Evolutionary conservation across 2,113 vertebrate genomes (phyloP).

Genomic region (Pluvianellus socialis): DNA sequence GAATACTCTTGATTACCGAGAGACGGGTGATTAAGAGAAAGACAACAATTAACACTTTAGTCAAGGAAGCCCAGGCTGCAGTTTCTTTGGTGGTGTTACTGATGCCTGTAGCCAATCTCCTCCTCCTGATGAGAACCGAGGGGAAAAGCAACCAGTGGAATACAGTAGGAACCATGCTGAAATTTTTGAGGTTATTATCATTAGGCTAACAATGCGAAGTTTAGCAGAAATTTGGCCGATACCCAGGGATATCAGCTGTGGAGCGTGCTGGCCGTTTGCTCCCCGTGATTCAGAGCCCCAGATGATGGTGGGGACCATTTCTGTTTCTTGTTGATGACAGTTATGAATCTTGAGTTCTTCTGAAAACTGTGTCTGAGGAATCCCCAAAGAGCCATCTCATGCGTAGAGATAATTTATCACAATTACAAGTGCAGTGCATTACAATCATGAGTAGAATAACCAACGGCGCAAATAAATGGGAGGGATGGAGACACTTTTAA

Average conservation of each 20-base stretch:
- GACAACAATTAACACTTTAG: neutral
- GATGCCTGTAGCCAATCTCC: neutral
- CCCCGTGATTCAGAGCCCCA: neutral
- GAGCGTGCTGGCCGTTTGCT: neutral
- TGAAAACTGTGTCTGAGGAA: neutral
- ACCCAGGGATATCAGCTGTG: neutral
- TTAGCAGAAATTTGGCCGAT: neutral
- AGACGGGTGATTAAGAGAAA: neutral
- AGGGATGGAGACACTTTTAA: neutral
- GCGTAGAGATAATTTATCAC: neutral
- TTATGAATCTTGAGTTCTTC: neutral
- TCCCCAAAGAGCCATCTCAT: neutral
- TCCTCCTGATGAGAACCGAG: neutral
- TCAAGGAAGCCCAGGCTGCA: neutral
- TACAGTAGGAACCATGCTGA: neutral
- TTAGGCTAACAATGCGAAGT: neutral
- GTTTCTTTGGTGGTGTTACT: neutral
- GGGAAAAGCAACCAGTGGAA: neutral
- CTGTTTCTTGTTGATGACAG: neutral
- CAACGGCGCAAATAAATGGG: neutral
- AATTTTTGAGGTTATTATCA: neutral
- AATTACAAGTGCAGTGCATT: neutral
- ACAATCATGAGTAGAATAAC: neutral
- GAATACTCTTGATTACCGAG: neutral
- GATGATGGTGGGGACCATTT: neutral